These are phyloP conservation scores for Coccyzus lansbergi DNA, from an alignment of 2,797 vertebrate genomes.

Conservation along the genomic window DNA sequence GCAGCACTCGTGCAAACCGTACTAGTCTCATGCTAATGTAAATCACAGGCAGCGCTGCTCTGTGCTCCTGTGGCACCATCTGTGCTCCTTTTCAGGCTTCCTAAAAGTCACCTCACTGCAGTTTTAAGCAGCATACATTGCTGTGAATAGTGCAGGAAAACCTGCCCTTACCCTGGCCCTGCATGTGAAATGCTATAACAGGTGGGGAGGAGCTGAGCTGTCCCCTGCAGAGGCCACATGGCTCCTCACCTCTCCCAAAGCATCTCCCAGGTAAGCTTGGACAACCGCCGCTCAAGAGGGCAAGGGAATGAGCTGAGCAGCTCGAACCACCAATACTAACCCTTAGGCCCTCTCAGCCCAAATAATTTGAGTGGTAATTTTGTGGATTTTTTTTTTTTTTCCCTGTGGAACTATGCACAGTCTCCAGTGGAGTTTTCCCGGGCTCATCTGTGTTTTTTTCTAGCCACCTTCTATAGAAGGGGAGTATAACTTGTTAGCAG, in stretches of 20 bases:
- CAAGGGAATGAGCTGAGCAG: not conserved
- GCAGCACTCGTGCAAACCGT: not conserved
- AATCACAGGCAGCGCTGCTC: not conserved
- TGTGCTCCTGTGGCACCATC: not conserved
- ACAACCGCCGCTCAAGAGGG: not conserved
- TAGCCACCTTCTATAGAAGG: not conserved
- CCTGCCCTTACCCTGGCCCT: not conserved
- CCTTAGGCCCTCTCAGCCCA: not conserved
- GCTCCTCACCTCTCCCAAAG: not conserved
- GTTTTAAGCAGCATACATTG: not conserved
- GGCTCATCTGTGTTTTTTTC: not conserved
- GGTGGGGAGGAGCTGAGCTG: not conserved
- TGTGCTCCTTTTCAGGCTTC: not conserved
- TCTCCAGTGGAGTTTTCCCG: not conserved
- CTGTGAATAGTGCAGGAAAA: not conserved
- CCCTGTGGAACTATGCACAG: not conserved
- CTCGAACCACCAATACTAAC: rapidly evolving
- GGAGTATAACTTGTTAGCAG: not conserved
- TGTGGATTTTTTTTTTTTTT: not conserved
- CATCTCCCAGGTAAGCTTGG: not conserved
- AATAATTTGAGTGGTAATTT: not conserved
- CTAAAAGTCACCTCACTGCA: not conserved
- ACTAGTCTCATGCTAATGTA: rapidly evolving
- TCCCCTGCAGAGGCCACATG: rapidly evolving
- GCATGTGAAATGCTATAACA: not conserved